Conservation (phyloP, 2,888 invertebrate genomes). For the Halictus ligatus region DNA sequence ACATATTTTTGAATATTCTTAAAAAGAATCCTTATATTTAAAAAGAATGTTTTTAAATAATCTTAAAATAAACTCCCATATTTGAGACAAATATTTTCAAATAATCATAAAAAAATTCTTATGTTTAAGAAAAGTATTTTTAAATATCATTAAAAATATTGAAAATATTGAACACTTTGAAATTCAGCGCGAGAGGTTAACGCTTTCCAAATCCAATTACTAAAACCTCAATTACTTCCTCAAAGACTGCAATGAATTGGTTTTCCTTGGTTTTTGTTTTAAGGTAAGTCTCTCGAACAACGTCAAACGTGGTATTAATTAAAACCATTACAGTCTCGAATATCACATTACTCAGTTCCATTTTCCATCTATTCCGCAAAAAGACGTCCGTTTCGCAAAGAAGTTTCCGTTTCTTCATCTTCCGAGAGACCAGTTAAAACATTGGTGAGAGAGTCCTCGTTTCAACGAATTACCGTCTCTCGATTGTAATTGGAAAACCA, state of each 20-base stretch:
- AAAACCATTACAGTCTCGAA: neutral
- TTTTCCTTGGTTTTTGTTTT: neutral
- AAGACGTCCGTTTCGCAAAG: neutral
- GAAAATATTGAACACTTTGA: neutral
- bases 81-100: too few species aligned
- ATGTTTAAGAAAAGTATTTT: too few species aligned
- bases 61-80: too few species aligned
- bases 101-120: too few species aligned
- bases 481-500: neutral
- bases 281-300: neutral
- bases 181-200: too few species aligned
- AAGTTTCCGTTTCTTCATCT: neutral
- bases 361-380: neutral
- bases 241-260: too few species aligned
- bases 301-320: conserved; percentile 4
- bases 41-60: too few species aligned
- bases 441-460: neutral
- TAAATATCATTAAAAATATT: too few species aligned
- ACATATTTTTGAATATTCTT: too few species aligned
- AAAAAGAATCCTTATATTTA: too few species aligned
- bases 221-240: neutral
- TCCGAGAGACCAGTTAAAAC: neutral
- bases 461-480: conserved; percentile 13
- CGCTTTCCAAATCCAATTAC: too few species aligned
- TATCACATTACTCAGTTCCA: neutral